Percentiles rank a stretch among this genome's conserved stretches.
These are phyloP conservation scores for Ophonus ardosiacus DNA, from an alignment of 2,888 invertebrate species.

Conservation along the genomic window DNA sequence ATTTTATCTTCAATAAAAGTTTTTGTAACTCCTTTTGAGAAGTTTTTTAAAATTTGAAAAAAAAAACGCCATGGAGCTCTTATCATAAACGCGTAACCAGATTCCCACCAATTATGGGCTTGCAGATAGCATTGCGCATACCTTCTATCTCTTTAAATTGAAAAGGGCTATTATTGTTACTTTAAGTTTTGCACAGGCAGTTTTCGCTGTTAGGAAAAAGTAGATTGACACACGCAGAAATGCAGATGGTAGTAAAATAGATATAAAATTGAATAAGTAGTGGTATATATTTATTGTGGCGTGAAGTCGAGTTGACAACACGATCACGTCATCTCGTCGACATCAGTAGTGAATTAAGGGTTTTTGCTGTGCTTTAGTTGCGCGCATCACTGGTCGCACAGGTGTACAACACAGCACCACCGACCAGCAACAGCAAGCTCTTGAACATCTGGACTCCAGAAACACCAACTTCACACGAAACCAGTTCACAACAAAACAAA, in stretches of 20 bases:
- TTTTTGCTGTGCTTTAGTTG: slow-evolving; percentile 40
- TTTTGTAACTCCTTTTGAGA: no score
- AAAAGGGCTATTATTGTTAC: no score
- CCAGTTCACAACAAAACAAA: slow-evolving; percentile 42
- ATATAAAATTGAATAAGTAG: background rate
- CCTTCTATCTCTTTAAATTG: no score
- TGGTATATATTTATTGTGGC: background rate
- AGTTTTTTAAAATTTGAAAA: no score
- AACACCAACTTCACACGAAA: slow-evolving; percentile 32
- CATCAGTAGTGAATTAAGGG: slow-evolving; percentile 16
- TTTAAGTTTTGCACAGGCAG: no score
- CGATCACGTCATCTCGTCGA: background rate
- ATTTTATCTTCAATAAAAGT: no score
- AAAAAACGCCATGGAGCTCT: no score
- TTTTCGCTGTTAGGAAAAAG: no score
- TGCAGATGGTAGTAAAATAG: background rate
- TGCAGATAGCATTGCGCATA: no score
- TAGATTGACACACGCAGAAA: no score
- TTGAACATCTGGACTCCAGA: slow-evolving; percentile 39
- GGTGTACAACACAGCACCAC: slow-evolving; percentile 19
- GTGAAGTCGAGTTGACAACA: slow-evolving; percentile 16
- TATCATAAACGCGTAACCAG: no score
- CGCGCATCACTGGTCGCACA: slow-evolving; percentile 40
- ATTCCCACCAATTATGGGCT: no score
- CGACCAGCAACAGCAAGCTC: background rate